A percentile compares a stretch with the other conserved stretches of the same genome.
These are phyloP conservation scores for Morone chrysops DNA, from an alignment of 2,113 vertebrate species.

Conservation along the genomic window DNA sequence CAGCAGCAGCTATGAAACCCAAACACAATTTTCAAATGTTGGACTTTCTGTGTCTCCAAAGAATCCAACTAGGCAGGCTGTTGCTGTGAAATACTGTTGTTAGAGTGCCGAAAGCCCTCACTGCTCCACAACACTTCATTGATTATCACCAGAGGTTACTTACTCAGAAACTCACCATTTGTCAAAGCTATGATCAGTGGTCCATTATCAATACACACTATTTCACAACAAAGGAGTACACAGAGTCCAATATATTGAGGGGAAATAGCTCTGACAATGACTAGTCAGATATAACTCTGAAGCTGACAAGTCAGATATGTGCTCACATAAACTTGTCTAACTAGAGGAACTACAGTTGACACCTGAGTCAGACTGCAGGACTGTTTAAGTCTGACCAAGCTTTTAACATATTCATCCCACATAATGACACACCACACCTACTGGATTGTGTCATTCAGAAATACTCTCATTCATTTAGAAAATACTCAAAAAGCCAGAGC, in stretches of 20 bases:
- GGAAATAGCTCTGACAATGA: conserved; percentile 9
- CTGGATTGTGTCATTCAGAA: conserved; percentile 10
- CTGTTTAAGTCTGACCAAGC: conserved; percentile 4
- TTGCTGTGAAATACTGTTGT: conserved; percentile 24
- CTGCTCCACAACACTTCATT: conserved; percentile 34
- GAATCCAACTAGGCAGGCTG: conserved; percentile 20
- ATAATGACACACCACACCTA: conserved; percentile 5
- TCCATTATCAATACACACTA: conserved; percentile 46
- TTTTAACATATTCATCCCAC: conserved; percentile 11
- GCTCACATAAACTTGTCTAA: not conserved
- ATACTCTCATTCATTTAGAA: not conserved
- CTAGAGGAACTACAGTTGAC: not conserved
- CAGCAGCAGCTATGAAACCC: conserved; percentile 22
- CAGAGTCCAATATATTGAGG: not conserved
- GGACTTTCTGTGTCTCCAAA: conserved; percentile 12
- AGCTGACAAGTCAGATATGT: conserved; percentile 24
- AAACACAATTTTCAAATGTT: conserved; percentile 27
- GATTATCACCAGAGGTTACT: conserved; percentile 50
- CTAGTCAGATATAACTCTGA: conserved; percentile 19
- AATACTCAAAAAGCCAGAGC: not conserved
- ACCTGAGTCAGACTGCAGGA: conserved; percentile 3
- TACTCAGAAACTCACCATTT: conserved; percentile 46
- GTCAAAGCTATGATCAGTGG: conserved; percentile 56
- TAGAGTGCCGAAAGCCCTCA: conserved; percentile 11
- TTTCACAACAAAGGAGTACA: conserved; percentile 32